A percentile compares a stretch with the other conserved stretches of the same genome.
Conservation (phyloP, 2,797 vertebrate species). For the Neosilurus hyrtlii region DNA sequence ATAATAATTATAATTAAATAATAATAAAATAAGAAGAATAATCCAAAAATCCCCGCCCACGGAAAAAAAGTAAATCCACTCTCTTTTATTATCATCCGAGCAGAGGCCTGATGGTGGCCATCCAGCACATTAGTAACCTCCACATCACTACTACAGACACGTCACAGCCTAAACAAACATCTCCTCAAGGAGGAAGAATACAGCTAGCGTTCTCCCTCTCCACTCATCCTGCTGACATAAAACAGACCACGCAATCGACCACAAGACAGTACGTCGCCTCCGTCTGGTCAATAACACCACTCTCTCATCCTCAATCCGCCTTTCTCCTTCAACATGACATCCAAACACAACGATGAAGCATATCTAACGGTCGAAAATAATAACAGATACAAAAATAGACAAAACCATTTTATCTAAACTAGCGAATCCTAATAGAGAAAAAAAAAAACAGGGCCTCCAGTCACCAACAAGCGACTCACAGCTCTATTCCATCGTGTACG, state of each 20-base stretch:
- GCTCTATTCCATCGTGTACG: not conserved
- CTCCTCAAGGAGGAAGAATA: not conserved
- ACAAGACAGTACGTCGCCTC: constrained; percentile 28
- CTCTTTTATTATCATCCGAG: not conserved
- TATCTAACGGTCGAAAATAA: not conserved
- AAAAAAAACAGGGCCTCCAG: no score
- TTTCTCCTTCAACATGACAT: not conserved
- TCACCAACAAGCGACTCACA: not conserved
- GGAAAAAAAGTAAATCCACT: no score
- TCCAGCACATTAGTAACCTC: constrained; percentile 21
- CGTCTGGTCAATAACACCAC: constrained; percentile 11
- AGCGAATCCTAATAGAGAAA: not conserved
- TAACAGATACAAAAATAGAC: constrained; percentile 23
- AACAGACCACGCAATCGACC: constrained; percentile 26
- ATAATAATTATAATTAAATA: not conserved
- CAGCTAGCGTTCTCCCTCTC: constrained; percentile 14
- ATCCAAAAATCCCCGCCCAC: not conserved
- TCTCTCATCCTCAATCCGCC: no score
- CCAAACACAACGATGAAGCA: not conserved
- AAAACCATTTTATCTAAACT: not conserved
- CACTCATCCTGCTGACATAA: constrained; percentile 13
- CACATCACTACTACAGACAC: constrained; percentile 26
- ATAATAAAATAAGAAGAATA: not conserved
- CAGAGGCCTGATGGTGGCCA: not conserved
- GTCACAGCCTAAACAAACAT: constrained; percentile 32